Percentiles rank a stretch among this genome's conserved stretches.
Conservation (phyloP, 30 jellyfish, hydroid and myxozoan species). For the Pseudorhiza aurosa region DNA sequence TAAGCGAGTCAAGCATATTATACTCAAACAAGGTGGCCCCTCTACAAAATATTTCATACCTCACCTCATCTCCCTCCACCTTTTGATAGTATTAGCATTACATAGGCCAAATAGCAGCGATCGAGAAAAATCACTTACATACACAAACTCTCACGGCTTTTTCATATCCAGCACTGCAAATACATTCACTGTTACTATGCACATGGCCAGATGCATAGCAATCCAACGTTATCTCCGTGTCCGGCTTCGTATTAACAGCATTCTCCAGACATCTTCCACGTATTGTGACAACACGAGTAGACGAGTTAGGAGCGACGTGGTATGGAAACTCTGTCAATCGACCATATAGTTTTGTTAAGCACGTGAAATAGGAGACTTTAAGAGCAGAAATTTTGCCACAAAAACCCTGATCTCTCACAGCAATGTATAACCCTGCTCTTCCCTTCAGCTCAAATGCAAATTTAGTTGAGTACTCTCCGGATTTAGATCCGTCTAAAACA, state of each 20-base stretch:
- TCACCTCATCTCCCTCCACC: too few relatives aligned
- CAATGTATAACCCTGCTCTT: background rate
- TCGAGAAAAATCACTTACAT: background rate
- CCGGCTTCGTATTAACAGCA: constrained; percentile 1
- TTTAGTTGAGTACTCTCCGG: background rate
- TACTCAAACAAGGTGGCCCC: too few relatives aligned
- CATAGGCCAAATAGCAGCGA: too few relatives aligned
- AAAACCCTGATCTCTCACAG: background rate
- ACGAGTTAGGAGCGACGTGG: background rate
- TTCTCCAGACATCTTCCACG: background rate
- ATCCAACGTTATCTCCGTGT: background rate
- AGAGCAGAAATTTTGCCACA: background rate
- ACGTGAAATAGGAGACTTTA: background rate
- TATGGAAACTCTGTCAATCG: background rate
- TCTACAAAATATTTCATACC: too few relatives aligned
- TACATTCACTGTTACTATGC: background rate
- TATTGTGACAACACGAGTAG: background rate
- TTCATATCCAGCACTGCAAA: constrained; percentile 4
- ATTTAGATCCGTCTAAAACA: background rate
- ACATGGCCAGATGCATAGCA: background rate
- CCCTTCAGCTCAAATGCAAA: background rate
- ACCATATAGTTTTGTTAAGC: background rate
- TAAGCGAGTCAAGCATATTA: too few relatives aligned
- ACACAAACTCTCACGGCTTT: background rate
- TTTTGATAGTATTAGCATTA: too few relatives aligned